Conservation (phyloP, 1,140 invertebrate genomes). For the Brachionus sp. region DNA sequence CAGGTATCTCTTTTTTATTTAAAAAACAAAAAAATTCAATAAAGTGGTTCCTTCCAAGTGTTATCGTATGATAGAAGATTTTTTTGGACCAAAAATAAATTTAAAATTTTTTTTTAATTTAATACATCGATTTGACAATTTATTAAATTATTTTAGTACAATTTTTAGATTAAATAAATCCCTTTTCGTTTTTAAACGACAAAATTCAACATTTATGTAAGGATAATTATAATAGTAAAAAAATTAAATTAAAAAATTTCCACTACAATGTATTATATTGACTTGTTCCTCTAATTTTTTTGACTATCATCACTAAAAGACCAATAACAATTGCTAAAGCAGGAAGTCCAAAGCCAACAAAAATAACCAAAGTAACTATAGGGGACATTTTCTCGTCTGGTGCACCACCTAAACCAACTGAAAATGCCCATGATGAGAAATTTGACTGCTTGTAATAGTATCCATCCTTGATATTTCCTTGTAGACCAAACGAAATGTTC, state of each 20-base stretch:
- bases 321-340: constrained; percentile 30
- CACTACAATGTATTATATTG: constrained; percentile 3
- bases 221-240: not conserved
- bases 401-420: constrained; percentile 31
- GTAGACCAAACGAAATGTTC: constrained; percentile 39
- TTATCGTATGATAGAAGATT: too few species aligned
- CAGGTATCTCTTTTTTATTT: too few species aligned
- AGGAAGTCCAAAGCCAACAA: constrained; percentile 39
- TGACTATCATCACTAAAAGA: constrained; percentile 30
- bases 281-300: constrained; percentile 11
- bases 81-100: too few species aligned
- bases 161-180: not conserved
- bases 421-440: constrained; percentile 42
- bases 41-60: too few species aligned
- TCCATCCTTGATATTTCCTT: constrained; percentile 18
- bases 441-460: constrained; percentile 27
- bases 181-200: constrained; percentile 1
- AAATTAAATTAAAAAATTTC: not conserved
- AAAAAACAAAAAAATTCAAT: too few species aligned
- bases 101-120: not conserved
- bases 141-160: not conserved
- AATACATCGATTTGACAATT: not conserved
- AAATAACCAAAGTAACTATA: constrained; percentile 27
- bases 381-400: constrained; percentile 37
- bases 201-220: not conserved